A percentile compares a stretch with the other conserved stretches of the same genome.
phyloP scores from a whole-genome alignment of 2,888 invertebrate species.

The Sylvicola fuscatus region DNA sequence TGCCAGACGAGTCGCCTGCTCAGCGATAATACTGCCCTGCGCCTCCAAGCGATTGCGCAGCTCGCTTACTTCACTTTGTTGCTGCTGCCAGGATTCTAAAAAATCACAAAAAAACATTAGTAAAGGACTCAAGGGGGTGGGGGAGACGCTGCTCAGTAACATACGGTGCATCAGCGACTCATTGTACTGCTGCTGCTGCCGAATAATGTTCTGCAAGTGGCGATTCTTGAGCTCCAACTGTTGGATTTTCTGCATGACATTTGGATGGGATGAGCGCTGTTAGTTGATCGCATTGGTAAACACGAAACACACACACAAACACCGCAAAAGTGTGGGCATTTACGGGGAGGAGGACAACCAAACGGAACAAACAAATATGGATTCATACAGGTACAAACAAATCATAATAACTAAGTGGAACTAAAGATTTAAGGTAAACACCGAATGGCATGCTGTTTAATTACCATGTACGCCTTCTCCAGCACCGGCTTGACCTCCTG shows the following conservation, averaged over 20 bases:
- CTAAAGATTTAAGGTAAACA: not conserved
- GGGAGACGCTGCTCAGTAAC: too few relatives aligned
- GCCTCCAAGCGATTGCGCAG: constrained; percentile 30
- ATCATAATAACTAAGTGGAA: not conserved
- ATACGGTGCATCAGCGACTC: constrained; percentile 40
- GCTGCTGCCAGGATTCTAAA: constrained; percentile 26
- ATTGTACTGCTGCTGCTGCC: constrained; percentile 41
- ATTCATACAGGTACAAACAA: not conserved
- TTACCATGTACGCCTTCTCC: constrained; percentile 25
- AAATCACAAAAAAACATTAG: constrained; percentile 3
- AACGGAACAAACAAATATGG: too few relatives aligned
- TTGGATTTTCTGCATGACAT: constrained; percentile 23
- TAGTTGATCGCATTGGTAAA: not conserved
- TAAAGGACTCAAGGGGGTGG: constrained; percentile 3
- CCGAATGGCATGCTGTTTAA: constrained; percentile 4
- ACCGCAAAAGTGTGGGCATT: too few relatives aligned
- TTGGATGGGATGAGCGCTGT: constrained; percentile 24
- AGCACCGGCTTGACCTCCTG: constrained; percentile 25
- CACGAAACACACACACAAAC: too few relatives aligned
- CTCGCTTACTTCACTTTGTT: constrained; percentile 24
- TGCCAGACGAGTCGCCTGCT: constrained; percentile 43
- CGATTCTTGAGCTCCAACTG: constrained; percentile 38
- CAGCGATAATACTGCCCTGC: constrained; percentile 25
- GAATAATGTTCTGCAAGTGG: constrained; percentile 36
- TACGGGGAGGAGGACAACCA: too few relatives aligned